phyloP scores from a whole-genome alignment of 64 coral and sea anemone genomes.

The Actinia equina region DNA sequence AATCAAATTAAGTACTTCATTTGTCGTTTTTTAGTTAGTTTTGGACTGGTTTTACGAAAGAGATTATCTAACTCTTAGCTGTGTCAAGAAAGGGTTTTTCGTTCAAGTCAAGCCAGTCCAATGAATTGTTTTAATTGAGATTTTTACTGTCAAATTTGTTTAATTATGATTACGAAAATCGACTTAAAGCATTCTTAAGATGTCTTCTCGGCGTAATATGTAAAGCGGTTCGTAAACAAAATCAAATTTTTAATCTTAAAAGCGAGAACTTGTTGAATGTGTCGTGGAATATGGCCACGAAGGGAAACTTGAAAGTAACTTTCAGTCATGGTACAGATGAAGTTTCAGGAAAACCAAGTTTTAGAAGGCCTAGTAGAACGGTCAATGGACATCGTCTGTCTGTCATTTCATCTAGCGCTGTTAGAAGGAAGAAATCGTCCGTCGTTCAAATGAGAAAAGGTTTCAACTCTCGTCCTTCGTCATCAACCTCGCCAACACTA shows the following conservation, averaged over 20 bases:
- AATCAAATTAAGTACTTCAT: neutral
- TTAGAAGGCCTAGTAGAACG: neutral
- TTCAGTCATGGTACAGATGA: neutral
- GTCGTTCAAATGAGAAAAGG: neutral
- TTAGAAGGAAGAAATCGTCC: neutral
- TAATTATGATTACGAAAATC: neutral
- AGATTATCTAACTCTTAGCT: no score
- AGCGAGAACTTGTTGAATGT: neutral
- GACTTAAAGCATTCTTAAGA: neutral
- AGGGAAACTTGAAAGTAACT: neutral
- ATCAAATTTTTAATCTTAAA: neutral
- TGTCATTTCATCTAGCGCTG: neutral
- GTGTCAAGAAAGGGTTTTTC: neutral
- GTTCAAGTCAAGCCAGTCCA: neutral
- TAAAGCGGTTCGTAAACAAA: neutral
- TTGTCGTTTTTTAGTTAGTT: neutral
- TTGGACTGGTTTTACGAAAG: no score
- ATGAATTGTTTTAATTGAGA: neutral
- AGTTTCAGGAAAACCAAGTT: neutral
- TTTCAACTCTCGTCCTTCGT: neutral
- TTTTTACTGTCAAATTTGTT: neutral
- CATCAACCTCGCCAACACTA: neutral
- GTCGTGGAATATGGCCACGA: neutral
- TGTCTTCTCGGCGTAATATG: neutral
- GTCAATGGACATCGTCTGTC: neutral